Percentiles rank a stretch among this genome's conserved stretches.
These are phyloP conservation scores for Progne subis DNA, from an alignment of 2,113 vertebrate species.

Conservation along the genomic window DNA sequence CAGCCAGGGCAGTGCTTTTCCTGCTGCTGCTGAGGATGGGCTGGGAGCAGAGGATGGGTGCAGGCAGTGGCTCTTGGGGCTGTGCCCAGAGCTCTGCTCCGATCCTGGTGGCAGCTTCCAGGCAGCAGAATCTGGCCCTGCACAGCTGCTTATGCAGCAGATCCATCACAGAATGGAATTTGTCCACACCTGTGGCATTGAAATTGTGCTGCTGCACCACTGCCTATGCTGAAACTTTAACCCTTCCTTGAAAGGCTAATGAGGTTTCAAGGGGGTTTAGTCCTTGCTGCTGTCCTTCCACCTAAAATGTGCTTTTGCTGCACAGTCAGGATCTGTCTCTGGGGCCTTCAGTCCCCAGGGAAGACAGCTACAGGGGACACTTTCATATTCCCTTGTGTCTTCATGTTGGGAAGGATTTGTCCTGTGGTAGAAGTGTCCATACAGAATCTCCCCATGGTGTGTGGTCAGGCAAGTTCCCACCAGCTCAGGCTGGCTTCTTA, in stretches of 20 bases:
- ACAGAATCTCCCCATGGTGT: not conserved
- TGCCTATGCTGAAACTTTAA: not conserved
- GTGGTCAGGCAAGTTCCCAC: not conserved
- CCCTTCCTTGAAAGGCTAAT: not conserved
- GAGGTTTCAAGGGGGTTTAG: not conserved
- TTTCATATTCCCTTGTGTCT: not conserved
- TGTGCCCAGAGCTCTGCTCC: rapidly evolving
- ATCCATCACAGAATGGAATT: not conserved
- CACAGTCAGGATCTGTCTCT: not conserved
- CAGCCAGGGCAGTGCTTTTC: not conserved
- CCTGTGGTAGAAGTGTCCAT: rapidly evolving
- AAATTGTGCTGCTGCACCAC: not conserved
- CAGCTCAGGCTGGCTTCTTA: not conserved
- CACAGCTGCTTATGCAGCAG: not conserved
- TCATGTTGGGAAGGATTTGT: not conserved
- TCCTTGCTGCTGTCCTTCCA: not conserved
- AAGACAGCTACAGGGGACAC: not conserved
- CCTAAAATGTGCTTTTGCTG: not conserved
- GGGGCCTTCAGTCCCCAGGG: not conserved
- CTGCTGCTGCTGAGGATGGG: not conserved
- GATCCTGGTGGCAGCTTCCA: not conserved
- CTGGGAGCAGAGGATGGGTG: not conserved
- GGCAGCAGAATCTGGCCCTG: not conserved
- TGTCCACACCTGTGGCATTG: not conserved
- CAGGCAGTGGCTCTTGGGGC: not conserved